These are phyloP conservation scores for Apotomis capreana DNA, from an alignment of 2,888 invertebrate genomes.

Conservation along the genomic window DNA sequence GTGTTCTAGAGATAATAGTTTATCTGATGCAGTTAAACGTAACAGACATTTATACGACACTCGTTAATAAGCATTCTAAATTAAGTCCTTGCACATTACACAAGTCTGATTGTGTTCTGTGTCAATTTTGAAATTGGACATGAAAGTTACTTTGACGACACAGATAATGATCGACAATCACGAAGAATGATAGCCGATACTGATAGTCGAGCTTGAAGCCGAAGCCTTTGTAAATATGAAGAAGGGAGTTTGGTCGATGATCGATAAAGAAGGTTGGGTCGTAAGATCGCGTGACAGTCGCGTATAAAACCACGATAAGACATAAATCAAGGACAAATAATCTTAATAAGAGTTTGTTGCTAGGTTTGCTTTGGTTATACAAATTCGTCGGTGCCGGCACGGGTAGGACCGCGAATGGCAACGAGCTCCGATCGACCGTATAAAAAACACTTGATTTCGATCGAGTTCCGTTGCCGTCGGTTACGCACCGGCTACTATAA, in stretches of 20 bases:
- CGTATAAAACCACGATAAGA: slow-evolving; percentile 30
- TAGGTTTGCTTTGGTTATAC: slow-evolving; percentile 42
- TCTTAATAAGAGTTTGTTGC: slow-evolving; percentile 18
- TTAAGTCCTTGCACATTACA: slow-evolving; percentile 23
- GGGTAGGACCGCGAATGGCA: slow-evolving; percentile 56
- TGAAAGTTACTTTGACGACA: slow-evolving; percentile 26
- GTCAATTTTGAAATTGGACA: slow-evolving; percentile 27
- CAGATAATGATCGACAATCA: slow-evolving; percentile 34
- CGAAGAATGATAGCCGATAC: slow-evolving; percentile 27
- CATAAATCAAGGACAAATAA: slow-evolving; percentile 5
- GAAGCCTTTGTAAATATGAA: slow-evolving; percentile 29
- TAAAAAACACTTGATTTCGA: slow-evolving; percentile 63
- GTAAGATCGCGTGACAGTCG: slow-evolving; percentile 62
- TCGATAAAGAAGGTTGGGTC: slow-evolving; percentile 42
- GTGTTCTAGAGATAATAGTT: slow-evolving; percentile 27
- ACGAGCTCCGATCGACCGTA: slow-evolving; percentile 58
- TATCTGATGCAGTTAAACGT: slow-evolving; percentile 35
- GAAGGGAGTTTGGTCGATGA: slow-evolving; percentile 54
- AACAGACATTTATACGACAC: slow-evolving; percentile 32
- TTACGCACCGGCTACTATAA: slow-evolving; percentile 49
- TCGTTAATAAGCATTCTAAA: slow-evolving; percentile 25
- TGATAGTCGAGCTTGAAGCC: slow-evolving; percentile 22
- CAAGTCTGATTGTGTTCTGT: slow-evolving; percentile 9
- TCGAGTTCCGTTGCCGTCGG: slow-evolving; percentile 49
- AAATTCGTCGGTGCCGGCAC: slow-evolving; percentile 67